phyloP scores from a whole-genome alignment of 2,797 vertebrate genomes.

The Aeoliscus strigatus region DNA sequence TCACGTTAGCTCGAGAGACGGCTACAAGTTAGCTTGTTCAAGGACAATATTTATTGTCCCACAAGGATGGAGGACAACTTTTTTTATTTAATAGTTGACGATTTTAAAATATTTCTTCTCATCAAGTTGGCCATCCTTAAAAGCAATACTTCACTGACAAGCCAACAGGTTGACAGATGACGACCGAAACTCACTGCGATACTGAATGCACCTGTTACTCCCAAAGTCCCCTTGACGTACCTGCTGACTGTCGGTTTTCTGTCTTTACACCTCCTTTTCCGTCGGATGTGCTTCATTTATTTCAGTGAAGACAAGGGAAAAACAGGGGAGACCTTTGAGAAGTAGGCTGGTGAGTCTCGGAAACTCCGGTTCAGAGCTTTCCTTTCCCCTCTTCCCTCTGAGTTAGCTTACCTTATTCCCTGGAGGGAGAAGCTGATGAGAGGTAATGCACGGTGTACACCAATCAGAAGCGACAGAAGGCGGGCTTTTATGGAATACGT shows the following conservation, averaged over 20 bases:
- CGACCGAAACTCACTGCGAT: constrained; percentile 65
- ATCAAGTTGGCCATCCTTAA: too few relatives aligned
- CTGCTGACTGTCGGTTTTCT: constrained; percentile 34
- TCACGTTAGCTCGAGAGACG: too few relatives aligned
- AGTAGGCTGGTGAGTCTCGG: background rate
- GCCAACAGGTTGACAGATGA: constrained; percentile 26
- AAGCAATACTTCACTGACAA: too few relatives aligned
- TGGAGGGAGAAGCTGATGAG: constrained; percentile 37
- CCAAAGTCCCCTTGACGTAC: constrained; percentile 45
- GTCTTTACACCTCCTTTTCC: constrained; percentile 6
- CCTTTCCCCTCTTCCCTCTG: constrained; percentile 20
- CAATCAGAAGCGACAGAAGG: constrained; percentile 55
- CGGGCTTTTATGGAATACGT: constrained; percentile 20
- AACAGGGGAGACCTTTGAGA: too few relatives aligned
- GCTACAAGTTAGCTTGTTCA: too few relatives aligned
- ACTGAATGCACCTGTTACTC: constrained; percentile 64
- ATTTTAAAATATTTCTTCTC: too few relatives aligned
- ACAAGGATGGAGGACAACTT: too few relatives aligned
- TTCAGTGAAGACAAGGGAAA: background rate
- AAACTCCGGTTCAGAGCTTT: constrained; percentile 42
- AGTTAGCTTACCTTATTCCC: constrained; percentile 42
- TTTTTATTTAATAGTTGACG: too few relatives aligned
- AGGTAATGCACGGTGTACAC: constrained; percentile 30
- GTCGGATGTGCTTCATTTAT: background rate
- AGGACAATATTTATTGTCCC: too few relatives aligned